A percentile compares a stretch with the other conserved stretches of the same genome.
Evolutionary conservation across 1,140 invertebrate species (phyloP).

Genomic region (Pseudomyrmex concolor): DNA sequence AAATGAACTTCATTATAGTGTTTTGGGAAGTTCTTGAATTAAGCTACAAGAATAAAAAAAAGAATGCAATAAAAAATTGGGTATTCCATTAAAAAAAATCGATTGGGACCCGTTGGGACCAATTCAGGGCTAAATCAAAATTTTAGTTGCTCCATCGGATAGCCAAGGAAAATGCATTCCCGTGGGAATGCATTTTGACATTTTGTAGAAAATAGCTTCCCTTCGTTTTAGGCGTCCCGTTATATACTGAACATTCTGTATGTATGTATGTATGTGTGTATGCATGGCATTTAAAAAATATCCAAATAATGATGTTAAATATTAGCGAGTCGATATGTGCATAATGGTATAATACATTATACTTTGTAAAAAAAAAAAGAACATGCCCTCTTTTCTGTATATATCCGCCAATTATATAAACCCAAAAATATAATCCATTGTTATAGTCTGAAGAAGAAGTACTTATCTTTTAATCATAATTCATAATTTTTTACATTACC

Average conservation of each 20-base stretch:
- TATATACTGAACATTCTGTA: background rate
- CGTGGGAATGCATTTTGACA: too few species aligned
- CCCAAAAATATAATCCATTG: constrained; percentile 50
- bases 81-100: too few species aligned
- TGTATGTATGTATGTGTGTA: constrained; percentile 10
- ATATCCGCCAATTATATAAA: constrained; percentile 31
- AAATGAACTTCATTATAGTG: too few species aligned
- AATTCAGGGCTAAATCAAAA: too few species aligned
- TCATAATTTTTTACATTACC: background rate
- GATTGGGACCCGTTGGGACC: too few species aligned
- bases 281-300: constrained; percentile 43
- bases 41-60: too few species aligned
- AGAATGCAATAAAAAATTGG: too few species aligned
- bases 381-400: constrained; percentile 17
- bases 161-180: too few species aligned
- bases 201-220: too few species aligned
- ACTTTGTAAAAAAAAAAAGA: constrained; percentile 46
- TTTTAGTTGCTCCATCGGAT: too few species aligned
- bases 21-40: too few species aligned
- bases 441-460: constrained; percentile 38
- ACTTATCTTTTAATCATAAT: constrained; percentile 1
- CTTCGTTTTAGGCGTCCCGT: too few species aligned
- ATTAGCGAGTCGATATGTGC: constrained; percentile 38
- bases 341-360: constrained; percentile 31
- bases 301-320: constrained; percentile 31